Conservation (phyloP, 1,140 invertebrate species). For the Bombus polaris region DNA sequence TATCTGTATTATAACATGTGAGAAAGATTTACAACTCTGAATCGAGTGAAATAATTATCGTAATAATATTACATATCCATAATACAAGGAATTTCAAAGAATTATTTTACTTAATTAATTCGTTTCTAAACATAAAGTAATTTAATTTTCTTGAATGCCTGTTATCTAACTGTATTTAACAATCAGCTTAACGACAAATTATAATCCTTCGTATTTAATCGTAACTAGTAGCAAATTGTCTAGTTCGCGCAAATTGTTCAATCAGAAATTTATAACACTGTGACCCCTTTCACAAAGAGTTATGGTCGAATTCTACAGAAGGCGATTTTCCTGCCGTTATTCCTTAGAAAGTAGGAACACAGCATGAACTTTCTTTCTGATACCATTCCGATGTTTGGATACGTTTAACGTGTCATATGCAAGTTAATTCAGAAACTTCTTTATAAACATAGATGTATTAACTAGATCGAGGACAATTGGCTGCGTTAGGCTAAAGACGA, state of each 20-base stretch:
- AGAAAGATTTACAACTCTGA: too few species aligned
- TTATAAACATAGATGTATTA: neutral
- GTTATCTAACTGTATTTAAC: too few species aligned
- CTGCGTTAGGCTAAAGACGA: neutral
- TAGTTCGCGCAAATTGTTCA: neutral
- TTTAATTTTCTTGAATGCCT: too few species aligned
- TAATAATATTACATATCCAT: too few species aligned
- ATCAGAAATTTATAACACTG: neutral
- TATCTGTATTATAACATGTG: neutral
- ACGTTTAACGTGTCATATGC: neutral
- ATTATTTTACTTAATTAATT: too few species aligned
- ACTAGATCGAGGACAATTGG: neutral
- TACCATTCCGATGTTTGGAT: neutral
- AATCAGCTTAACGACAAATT: neutral
- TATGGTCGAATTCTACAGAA: neutral
- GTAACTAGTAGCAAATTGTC: neutral
- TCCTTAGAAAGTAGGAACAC: conserved; percentile 2
- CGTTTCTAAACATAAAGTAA: too few species aligned
- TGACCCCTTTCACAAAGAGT: neutral
- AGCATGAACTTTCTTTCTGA: conserved; percentile 3
- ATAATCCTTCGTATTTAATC: neutral
- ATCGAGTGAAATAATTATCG: too few species aligned
- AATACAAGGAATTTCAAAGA: too few species aligned
- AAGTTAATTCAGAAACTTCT: neutral
- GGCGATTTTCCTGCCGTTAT: neutral